Percentiles rank a stretch among this genome's conserved stretches.
These are phyloP conservation scores for Blastobasis adustella DNA, from an alignment of 2,888 invertebrate species.

Conservation along the genomic window DNA sequence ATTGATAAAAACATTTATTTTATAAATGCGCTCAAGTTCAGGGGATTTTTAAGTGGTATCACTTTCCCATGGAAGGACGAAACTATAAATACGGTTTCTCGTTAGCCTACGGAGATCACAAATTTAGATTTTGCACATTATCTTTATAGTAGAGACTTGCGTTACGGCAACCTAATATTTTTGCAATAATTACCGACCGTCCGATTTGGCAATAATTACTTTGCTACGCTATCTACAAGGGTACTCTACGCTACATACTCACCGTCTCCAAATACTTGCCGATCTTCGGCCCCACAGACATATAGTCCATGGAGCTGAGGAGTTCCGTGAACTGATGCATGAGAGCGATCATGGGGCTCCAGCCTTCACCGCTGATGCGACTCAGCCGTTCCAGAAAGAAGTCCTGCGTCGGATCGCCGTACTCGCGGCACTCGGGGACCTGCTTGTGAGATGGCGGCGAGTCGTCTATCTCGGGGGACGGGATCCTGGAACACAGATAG, in stretches of 20 bases:
- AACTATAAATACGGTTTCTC: too few relatives aligned
- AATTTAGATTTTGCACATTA: too few relatives aligned
- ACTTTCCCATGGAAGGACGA: too few relatives aligned
- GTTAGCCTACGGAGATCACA: too few relatives aligned
- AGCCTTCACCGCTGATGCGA: constrained; percentile 33
- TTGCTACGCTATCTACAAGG: too few relatives aligned
- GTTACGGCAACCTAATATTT: too few relatives aligned
- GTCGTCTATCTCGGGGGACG: constrained; percentile 29
- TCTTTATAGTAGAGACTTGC: too few relatives aligned
- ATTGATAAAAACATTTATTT: too few relatives aligned
- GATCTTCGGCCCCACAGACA: constrained; percentile 45
- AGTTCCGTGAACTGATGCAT: constrained; percentile 52
- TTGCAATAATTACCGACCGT: too few relatives aligned
- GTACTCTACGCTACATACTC: constrained; percentile 23
- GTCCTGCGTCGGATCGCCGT: constrained; percentile 30
- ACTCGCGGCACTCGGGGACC: constrained; percentile 44
- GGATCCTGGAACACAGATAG: constrained; percentile 29
- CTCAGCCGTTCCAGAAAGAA: constrained; percentile 43
- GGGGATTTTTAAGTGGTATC: too few relatives aligned
- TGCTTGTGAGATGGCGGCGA: constrained; percentile 33
- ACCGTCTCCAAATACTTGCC: constrained; percentile 54
- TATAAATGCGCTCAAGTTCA: too few relatives aligned
- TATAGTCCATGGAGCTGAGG: constrained; percentile 42
- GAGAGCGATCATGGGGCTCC: constrained; percentile 42
- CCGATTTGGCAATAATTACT: too few relatives aligned